These are phyloP conservation scores for Eulemur albifrons DNA, from an alignment of 2,797 vertebrate species.

Conservation along the genomic window DNA sequence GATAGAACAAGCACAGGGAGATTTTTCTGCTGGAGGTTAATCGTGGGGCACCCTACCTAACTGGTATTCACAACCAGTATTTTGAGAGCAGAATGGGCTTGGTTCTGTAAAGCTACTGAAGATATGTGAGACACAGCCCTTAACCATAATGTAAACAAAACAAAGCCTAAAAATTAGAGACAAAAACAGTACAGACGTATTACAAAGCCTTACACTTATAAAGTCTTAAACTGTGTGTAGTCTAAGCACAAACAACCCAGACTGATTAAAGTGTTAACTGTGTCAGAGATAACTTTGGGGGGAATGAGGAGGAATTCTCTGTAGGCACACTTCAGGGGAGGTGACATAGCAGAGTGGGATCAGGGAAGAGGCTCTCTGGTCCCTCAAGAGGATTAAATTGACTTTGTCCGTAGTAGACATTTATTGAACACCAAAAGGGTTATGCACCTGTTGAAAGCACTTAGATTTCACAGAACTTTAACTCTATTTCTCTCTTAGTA, in stretches of 20 bases:
- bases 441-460: background rate
- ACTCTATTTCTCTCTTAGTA: background rate
- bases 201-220: background rate
- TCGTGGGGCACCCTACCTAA: background rate
- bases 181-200: background rate
- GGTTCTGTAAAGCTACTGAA: background rate
- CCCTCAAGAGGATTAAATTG: background rate
- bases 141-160: background rate
- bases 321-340: background rate
- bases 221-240: background rate
- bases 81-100: background rate
- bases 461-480: background rate
- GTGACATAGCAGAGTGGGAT: background rate
- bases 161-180: background rate
- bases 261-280: conserved; percentile 12
- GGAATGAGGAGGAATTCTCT: background rate
- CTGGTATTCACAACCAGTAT: background rate
- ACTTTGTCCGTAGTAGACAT: background rate
- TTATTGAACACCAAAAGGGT: background rate
- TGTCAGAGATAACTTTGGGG: background rate
- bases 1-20: background rate
- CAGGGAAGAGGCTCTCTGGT: background rate
- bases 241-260: background rate
- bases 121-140: background rate
- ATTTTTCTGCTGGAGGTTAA: background rate